Conservation (phyloP, 1,140 invertebrate species). For the Drosophila lowei region DNA sequence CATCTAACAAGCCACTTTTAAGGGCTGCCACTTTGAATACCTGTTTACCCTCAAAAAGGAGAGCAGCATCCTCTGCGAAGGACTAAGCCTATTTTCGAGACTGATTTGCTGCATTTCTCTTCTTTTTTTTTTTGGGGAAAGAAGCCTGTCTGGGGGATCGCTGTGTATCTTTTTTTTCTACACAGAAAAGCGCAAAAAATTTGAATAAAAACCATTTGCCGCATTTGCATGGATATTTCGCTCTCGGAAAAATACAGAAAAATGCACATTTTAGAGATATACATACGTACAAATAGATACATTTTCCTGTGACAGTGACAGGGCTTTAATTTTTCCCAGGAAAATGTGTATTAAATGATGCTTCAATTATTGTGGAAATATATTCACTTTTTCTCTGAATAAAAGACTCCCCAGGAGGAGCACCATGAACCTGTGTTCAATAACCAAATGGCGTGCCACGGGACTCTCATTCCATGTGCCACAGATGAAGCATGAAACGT, state of each 20-base stretch:
- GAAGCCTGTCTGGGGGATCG: neutral
- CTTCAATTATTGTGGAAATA: too few relatives aligned
- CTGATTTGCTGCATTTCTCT: constrained; percentile 28
- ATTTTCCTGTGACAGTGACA: too few relatives aligned
- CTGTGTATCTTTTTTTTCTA: too few relatives aligned
- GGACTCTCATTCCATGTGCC: neutral
- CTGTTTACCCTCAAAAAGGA: constrained; percentile 56
- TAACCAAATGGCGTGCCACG: too few relatives aligned
- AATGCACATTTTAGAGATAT: too few relatives aligned
- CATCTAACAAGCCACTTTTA: constrained; percentile 61
- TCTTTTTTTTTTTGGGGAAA: constrained; percentile 10
- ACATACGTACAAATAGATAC: too few relatives aligned
- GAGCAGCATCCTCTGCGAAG: constrained; percentile 12
- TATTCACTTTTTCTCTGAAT: too few relatives aligned
- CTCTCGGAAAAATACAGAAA: constrained; percentile 17
- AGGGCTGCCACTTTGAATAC: constrained; percentile 54
- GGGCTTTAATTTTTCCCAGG: too few relatives aligned
- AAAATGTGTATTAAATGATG: too few relatives aligned
- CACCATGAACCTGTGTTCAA: neutral
- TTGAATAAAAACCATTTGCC: constrained; percentile 80
- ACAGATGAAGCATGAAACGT: constrained; percentile 52
- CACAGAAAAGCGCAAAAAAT: constrained; percentile 46
- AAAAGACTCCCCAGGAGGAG: too few relatives aligned
- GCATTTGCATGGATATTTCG: constrained; percentile 72
- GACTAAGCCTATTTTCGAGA: constrained; percentile 60